Evolutionary conservation across 2,888 invertebrate genomes (phyloP), one percentile per base, ranked within the genome.

Genomic region (Noctua janthe): DNA sequence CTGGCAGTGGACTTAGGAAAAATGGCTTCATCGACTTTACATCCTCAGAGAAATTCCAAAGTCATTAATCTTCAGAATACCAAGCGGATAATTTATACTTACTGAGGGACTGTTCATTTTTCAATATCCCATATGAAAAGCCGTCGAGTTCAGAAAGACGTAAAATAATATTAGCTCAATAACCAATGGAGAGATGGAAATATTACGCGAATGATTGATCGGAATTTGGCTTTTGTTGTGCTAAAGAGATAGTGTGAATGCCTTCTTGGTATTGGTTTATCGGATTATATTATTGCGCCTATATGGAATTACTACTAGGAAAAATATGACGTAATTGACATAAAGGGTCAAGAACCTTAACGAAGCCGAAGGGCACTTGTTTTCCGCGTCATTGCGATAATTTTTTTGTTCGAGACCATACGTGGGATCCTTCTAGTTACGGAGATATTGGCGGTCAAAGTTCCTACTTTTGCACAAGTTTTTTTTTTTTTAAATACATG

Each of bases 11-110:
- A 95, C 94, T 94, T 93, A 91, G 91, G 94, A 95, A 96, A 95
- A 95, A 96, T 95, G 92, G 93, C 96, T 95, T 94, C 94, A 95
- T 95, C 94, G 94, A 94, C 94, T 96, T 94, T 93, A 94, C 92
- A 94, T 94, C 93, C 92, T 93, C 87, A 91, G 91, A 94, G 93
- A 94, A 94, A 94, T 94, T 95, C 91, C 89, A 88, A 93, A 94
- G 92, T 95, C 95, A 95, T 96, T 95, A 94, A 95, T 96, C 95
- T 94, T 90, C 89, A 83, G 83, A 90, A 91, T 90, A 91, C 91
- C 91, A 89, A 90, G 90, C 90, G 92, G 92, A 94, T 94, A 94
- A 94, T 93, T 94, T 94, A 94, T 93, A 92, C 91, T 89, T 91
- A 91, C 91, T 83, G 82, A 82, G 87, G 90, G 90, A 89, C 90